phyloP scores from a whole-genome alignment of 2,113 vertebrate species.

The Tauraco erythrolophus region DNA sequence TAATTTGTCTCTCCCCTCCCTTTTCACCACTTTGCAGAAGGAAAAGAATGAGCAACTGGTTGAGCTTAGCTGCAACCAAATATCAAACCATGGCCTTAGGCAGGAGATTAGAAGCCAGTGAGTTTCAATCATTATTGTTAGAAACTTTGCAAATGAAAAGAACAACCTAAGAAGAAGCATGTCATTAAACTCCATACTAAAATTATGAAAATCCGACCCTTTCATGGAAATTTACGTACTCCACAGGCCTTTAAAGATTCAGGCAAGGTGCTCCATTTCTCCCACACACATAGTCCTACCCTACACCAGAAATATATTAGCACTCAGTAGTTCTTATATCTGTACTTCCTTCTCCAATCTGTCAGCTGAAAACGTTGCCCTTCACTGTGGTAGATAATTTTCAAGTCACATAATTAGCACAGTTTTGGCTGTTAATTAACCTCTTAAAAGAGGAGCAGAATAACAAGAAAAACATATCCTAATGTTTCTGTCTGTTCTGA shows the following conservation, averaged over 20 bases:
- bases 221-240: not conserved
- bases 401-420: not conserved
- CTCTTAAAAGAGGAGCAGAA: not conserved
- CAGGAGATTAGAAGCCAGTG: not conserved
- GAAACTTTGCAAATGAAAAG: not conserved
- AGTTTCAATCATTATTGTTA: not conserved
- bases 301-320: not conserved
- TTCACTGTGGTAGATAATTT: not conserved
- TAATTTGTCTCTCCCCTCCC: not conserved
- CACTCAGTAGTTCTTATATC: not conserved
- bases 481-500: not conserved
- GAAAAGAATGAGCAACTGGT: not conserved
- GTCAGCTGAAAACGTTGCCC: not conserved
- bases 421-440: not conserved
- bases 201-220: not conserved
- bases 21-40: not conserved
- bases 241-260: not conserved
- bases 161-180: not conserved
- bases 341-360: not conserved
- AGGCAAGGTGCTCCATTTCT: not conserved
- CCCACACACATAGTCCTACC: not conserved
- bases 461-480: not conserved
- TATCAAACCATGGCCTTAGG: not conserved
- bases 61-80: not conserved
- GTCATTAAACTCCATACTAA: not conserved